Conservation (phyloP, 2,797 vertebrate genomes). For the Clarias pachynema region DNA sequence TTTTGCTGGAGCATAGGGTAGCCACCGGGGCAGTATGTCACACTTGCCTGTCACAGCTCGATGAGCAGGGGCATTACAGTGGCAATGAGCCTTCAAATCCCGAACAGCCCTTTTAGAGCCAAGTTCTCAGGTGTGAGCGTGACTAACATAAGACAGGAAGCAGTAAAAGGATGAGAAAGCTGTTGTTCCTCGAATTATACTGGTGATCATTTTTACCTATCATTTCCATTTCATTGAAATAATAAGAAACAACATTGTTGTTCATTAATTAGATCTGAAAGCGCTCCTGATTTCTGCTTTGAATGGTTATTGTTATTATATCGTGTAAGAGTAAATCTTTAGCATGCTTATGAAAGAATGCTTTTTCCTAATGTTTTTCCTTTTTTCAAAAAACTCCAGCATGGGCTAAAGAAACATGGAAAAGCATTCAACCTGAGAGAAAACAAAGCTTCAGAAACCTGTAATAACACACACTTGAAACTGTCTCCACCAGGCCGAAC, state of each 20-base stretch:
- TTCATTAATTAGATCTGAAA: background rate
- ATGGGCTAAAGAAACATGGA: constrained; percentile 25
- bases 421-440: constrained; percentile 45
- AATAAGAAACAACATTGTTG: background rate
- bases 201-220: background rate
- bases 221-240: background rate
- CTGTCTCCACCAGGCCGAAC: constrained; percentile 49
- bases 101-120: constrained; percentile 56
- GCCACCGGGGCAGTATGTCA: constrained; percentile 48
- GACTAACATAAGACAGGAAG: constrained; percentile 8
- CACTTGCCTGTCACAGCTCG: constrained; percentile 63
- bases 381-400: background rate
- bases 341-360: background rate
- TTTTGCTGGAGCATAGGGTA: constrained; percentile 36
- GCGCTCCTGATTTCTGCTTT: background rate
- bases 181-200: background rate
- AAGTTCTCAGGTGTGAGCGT: constrained; percentile 42
- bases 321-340: background rate
- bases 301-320: too few relatives aligned
- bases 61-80: constrained; percentile 60
- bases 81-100: constrained; percentile 62
- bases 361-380: background rate
- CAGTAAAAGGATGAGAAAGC: background rate
- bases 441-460: constrained; percentile 33
- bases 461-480: constrained; percentile 35